Evolutionary conservation across 2,113 vertebrate genomes (phyloP).

Genomic region (Proteles cristata): DNA sequence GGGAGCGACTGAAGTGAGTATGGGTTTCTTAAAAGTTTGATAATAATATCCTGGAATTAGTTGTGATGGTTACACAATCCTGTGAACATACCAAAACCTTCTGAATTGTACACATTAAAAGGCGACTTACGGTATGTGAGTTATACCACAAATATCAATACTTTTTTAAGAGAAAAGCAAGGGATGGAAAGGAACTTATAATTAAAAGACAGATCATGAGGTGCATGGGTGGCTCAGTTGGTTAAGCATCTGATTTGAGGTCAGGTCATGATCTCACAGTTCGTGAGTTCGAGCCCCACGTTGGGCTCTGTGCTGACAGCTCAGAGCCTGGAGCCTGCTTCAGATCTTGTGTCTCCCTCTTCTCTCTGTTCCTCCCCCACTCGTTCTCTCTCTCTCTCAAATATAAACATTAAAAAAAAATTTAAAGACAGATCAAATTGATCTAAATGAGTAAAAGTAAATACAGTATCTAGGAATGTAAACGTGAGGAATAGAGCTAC

Average conservation of each 20-base stretch:
- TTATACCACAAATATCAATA: background rate
- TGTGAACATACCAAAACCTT: background rate
- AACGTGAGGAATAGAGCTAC: background rate
- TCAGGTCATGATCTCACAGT: no score
- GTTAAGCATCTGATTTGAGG: no score
- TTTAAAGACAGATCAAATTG: background rate
- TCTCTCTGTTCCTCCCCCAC: no score
- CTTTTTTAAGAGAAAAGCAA: background rate
- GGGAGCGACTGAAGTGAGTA: background rate
- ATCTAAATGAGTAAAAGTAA: background rate
- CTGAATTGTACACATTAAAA: background rate
- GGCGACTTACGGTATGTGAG: background rate
- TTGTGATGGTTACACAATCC: background rate
- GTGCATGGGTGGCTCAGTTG: no score
- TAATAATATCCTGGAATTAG: background rate
- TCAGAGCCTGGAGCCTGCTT: no score
- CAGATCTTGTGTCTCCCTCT: no score
- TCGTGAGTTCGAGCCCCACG: no score
- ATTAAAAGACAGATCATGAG: background rate
- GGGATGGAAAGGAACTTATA: background rate
- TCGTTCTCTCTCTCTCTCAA: no score
- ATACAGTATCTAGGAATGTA: background rate
- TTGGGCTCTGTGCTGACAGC: no score
- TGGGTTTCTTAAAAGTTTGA: background rate
- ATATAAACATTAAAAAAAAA: no score